Conservation (phyloP, 2,888 invertebrate species). For the Leucophenga maculata region DNA sequence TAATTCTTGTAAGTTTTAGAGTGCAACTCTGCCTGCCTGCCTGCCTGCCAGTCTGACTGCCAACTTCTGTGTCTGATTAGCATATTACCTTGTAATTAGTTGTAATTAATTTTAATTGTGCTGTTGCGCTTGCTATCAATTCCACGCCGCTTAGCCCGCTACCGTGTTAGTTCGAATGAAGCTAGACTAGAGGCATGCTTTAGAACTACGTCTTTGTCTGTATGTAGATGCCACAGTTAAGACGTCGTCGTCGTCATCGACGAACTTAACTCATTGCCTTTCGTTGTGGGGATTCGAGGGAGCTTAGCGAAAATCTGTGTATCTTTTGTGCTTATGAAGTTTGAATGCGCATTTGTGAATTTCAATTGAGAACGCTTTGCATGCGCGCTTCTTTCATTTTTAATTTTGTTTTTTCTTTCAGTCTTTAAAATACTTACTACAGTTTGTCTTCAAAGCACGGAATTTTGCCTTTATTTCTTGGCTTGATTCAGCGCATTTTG, state of each 20-base stretch:
- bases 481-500: background rate
- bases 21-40: conserved; percentile 36
- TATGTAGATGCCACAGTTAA: background rate
- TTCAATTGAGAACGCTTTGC: conserved; percentile 21
- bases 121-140: conserved; percentile 28
- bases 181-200: no score
- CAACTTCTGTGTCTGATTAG: conserved; percentile 53
- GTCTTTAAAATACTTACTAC: no score
- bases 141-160: background rate
- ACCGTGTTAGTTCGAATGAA: background rate
- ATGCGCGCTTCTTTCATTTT: background rate
- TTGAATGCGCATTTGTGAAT: conserved; percentile 8
- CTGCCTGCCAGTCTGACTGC: conserved; percentile 36
- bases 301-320: background rate
- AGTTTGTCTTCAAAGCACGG: no score
- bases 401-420: no score
- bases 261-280: background rate
- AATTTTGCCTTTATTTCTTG: background rate
- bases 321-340: conserved; percentile 2
- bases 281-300: background rate
- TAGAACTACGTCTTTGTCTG: no score
- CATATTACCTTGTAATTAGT: conserved; percentile 66
- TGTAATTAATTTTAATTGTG: conserved; percentile 66
- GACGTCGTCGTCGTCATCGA: background rate
- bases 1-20: background rate